Conservation (phyloP, 2,888 invertebrate genomes). For the Craniophora ligustri region DNA sequence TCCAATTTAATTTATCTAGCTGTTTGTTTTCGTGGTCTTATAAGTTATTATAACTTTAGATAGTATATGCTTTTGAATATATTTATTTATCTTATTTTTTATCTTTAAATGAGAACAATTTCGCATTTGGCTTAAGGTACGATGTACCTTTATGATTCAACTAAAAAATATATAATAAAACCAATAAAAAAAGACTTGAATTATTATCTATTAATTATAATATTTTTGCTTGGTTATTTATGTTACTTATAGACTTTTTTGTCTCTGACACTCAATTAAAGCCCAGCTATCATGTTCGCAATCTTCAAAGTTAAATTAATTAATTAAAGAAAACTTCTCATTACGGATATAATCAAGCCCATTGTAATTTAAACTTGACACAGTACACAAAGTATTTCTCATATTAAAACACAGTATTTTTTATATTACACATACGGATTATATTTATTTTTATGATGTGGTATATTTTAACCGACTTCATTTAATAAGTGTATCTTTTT, state of each 20-base stretch:
- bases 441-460: constrained; percentile 12
- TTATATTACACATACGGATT: constrained; percentile 22
- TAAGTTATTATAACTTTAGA: too few species aligned
- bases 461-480: too few species aligned
- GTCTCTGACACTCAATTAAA: background rate
- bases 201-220: background rate
- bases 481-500: background rate
- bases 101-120: too few species aligned
- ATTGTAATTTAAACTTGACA: constrained; percentile 10
- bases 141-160: too few species aligned
- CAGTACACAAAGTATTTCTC: constrained; percentile 7
- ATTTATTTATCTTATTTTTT: too few species aligned
- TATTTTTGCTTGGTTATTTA: background rate
- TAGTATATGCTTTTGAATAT: too few species aligned
- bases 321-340: constrained; percentile 3
- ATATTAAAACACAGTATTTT: constrained; percentile 5
- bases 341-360: constrained; percentile 15
- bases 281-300: background rate
- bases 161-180: background rate
- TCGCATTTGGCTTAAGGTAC: too few species aligned
- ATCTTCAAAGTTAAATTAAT: constrained; percentile 13
- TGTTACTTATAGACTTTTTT: background rate
- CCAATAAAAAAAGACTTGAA: background rate
- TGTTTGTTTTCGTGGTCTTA: too few species aligned
- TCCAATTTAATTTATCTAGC: constrained; percentile 7